A percentile compares a stretch with the other conserved stretches of the same genome.
Evolutionary conservation across 2,797 vertebrate species (phyloP).

Genomic region (Limnodromus scolopaceus): DNA sequence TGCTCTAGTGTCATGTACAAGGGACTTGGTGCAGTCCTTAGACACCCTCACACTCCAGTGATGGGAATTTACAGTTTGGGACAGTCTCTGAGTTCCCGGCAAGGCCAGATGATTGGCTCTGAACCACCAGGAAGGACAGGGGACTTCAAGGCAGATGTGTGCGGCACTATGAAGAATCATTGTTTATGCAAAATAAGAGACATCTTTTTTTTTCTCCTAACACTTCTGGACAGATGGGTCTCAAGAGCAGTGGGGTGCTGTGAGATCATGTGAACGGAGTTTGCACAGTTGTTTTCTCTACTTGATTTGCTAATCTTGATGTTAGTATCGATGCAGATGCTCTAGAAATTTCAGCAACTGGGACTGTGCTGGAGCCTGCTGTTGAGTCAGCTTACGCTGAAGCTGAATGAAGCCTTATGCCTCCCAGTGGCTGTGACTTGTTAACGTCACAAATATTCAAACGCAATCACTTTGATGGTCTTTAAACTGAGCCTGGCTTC

Average conservation of each 20-base stretch:
- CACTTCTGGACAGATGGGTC: neutral
- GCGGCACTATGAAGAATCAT: neutral
- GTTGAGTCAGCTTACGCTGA: neutral
- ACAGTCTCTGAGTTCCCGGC: neutral
- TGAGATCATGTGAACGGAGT: neutral
- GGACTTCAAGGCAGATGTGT: constrained; percentile 17
- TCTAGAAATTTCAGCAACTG: neutral
- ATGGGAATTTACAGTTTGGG: constrained; percentile 34
- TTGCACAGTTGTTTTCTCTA: constrained; percentile 8
- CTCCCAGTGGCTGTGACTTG: neutral
- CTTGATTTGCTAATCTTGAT: neutral
- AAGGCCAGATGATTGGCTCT: constrained; percentile 49
- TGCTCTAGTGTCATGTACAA: neutral
- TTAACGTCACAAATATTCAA: neutral
- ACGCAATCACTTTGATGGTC: rapidly evolving
- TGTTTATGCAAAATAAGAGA: neutral
- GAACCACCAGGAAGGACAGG: neutral
- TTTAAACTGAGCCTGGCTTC: neutral
- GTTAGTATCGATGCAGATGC: neutral
- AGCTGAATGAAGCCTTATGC: neutral
- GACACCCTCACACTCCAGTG: neutral
- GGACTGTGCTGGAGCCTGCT: neutral
- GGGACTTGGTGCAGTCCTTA: neutral
- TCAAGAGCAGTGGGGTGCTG: neutral
- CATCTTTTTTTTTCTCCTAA: neutral